Percentiles rank a stretch among this genome's conserved stretches.
Evolutionary conservation across 2,113 vertebrate genomes (phyloP).

Genomic region (Mola mola): DNA sequence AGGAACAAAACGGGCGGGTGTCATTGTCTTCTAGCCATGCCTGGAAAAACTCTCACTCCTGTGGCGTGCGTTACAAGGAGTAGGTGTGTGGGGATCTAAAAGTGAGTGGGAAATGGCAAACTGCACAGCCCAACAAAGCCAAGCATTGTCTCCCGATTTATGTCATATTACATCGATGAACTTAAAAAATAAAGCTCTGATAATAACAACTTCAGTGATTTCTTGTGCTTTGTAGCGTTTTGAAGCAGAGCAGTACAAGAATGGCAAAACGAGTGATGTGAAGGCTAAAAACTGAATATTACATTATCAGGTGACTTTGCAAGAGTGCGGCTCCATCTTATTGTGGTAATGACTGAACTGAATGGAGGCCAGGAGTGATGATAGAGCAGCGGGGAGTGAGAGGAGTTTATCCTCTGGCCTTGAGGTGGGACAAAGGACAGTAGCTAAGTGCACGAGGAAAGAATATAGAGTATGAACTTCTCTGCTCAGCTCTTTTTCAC

Average conservation of each 20-base stretch:
- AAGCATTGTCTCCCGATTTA: conserved; percentile 24
- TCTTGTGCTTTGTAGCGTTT: conserved; percentile 20
- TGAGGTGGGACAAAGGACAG: conserved; percentile 59
- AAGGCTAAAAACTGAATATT: conserved; percentile 66
- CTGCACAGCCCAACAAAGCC: conserved; percentile 36
- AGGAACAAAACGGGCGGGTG: conserved; percentile 48
- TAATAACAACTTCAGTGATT: conserved; percentile 39
- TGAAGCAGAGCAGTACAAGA: neutral
- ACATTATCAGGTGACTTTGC: conserved; percentile 69
- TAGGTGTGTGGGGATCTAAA: conserved; percentile 32
- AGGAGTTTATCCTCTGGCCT: conserved; percentile 61
- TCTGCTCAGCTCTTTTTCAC: conserved; percentile 40
- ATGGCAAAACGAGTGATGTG: conserved; percentile 31
- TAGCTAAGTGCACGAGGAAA: conserved; percentile 31
- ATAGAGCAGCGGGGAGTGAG: conserved; percentile 45
- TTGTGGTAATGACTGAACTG: conserved; percentile 61
- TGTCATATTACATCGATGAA: conserved; percentile 37
- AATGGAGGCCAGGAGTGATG: conserved; percentile 68
- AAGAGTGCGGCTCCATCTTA: conserved; percentile 52
- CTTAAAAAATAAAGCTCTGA: conserved; percentile 17
- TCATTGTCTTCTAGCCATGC: conserved; percentile 48
- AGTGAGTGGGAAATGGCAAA: conserved; percentile 41
- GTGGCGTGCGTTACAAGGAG: conserved; percentile 29
- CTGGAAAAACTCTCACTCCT: conserved; percentile 41
- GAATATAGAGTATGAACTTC: conserved; percentile 45